A percentile compares a stretch with the other conserved stretches of the same genome.
Conservation (phyloP, 1,140 invertebrate species). For the Drosophila parvula region DNA sequence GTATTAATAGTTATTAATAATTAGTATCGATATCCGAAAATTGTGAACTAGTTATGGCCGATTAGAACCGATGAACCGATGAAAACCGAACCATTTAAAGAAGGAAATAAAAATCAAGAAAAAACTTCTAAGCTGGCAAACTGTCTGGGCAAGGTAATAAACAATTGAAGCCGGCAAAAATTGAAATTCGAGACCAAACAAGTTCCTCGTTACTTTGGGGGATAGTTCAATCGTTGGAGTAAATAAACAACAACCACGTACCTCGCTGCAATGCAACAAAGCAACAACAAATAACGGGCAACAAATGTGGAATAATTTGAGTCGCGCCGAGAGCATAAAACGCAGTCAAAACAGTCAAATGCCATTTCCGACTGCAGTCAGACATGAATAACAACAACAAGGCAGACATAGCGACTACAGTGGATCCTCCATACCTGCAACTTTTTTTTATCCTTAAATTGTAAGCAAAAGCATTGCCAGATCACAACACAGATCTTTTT, state of each 20-base stretch:
- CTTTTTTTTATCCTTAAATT: neutral
- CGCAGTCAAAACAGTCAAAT: slow-evolving; percentile 68
- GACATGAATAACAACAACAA: slow-evolving; percentile 53
- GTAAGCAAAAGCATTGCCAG: no score
- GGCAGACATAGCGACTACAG: slow-evolving; percentile 9
- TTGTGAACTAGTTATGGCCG: no score
- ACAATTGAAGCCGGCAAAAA: slow-evolving; percentile 32
- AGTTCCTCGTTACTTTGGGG: slow-evolving; percentile 28
- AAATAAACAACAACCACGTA: slow-evolving; percentile 47
- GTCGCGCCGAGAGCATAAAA: slow-evolving; percentile 58
- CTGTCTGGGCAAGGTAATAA: slow-evolving; percentile 4
- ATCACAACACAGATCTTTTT: no score
- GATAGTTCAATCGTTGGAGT: slow-evolving; percentile 29
- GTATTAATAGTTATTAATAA: no score
- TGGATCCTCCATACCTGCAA: neutral
- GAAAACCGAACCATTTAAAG: no score
- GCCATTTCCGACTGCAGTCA: slow-evolving; percentile 74
- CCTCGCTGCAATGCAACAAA: slow-evolving; percentile 18
- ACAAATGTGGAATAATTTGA: slow-evolving; percentile 61
- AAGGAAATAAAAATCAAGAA: no score
- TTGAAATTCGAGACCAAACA: slow-evolving; percentile 13
- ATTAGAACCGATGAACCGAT: no score
- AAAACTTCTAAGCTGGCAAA: no score
- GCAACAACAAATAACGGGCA: slow-evolving; percentile 21
- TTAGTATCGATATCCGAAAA: no score